Percentiles rank a stretch among this genome's conserved stretches.
Evolutionary conservation across 2,888 invertebrate genomes (phyloP).

Genomic region (Aricia artaxerxes): DNA sequence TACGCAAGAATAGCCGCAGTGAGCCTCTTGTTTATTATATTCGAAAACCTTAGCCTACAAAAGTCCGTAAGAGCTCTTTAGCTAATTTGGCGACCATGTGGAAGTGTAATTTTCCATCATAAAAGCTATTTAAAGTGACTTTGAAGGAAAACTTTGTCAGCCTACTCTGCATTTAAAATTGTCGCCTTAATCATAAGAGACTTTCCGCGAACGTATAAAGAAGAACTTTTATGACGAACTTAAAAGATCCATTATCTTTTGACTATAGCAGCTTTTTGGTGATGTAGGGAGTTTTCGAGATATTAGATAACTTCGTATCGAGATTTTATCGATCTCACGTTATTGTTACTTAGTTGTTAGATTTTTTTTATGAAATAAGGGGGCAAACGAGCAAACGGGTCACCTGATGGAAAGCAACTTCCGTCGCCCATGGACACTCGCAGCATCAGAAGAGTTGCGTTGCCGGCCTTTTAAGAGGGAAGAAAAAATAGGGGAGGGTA

Average conservation of each 20-base stretch:
- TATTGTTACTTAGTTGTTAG: neutral
- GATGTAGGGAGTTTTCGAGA: neutral
- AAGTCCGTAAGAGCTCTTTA: neutral
- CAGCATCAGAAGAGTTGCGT: too few species aligned
- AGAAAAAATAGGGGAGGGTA: too few species aligned
- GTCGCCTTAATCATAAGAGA: slow-evolving; percentile 6
- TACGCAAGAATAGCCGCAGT: neutral
- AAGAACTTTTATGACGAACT: slow-evolving; percentile 13
- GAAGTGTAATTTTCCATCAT: neutral
- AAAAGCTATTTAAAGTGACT: slow-evolving; percentile 21
- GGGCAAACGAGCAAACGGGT: too few species aligned
- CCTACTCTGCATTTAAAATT: slow-evolving; percentile 6
- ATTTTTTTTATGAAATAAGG: too few species aligned
- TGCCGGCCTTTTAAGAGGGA: too few species aligned
- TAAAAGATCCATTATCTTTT: slow-evolving; percentile 9
- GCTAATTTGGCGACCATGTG: neutral
- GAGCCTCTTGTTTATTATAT: neutral
- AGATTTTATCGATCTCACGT: neutral
- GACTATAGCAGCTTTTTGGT: neutral
- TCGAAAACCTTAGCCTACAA: neutral
- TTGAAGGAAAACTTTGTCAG: neutral
- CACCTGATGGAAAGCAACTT: too few species aligned
- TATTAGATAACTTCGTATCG: slow-evolving; percentile 8
- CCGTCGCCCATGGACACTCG: too few species aligned
- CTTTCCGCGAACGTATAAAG: neutral